A percentile compares a stretch with the other conserved stretches of the same genome.
These are phyloP conservation scores for Stegastes partitus DNA, from an alignment of 2,113 vertebrate species.

Conservation along the genomic window DNA sequence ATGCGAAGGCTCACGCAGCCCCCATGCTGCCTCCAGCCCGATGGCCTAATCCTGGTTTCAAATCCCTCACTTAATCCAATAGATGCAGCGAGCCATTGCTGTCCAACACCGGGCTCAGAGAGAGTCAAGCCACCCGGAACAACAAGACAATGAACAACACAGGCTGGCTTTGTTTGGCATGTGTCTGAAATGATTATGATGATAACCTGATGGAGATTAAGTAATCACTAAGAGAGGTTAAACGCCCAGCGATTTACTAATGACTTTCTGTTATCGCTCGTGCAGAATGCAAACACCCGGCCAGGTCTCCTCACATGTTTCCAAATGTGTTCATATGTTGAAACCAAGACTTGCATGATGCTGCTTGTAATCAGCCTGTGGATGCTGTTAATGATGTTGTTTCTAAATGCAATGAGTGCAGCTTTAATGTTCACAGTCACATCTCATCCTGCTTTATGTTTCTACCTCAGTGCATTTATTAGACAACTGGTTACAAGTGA, in stretches of 20 bases:
- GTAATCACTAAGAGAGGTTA: constrained; percentile 11
- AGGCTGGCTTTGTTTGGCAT: constrained; percentile 49
- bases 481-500: too few relatives aligned
- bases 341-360: not conserved
- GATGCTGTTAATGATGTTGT: constrained; percentile 1
- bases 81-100: constrained; percentile 88
- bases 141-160: constrained; percentile 64
- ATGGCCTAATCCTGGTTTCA: constrained; percentile 88
- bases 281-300: not conserved
- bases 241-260: constrained; percentile 1
- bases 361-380: not conserved
- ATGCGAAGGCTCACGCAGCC: constrained; percentile 62
- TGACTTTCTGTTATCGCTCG: not conserved
- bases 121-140: constrained; percentile 70
- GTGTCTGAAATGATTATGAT: constrained; percentile 42
- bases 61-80: constrained; percentile 94
- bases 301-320: not conserved
- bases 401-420: not conserved
- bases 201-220: constrained; percentile 32
- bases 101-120: constrained; percentile 80
- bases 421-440: too few relatives aligned
- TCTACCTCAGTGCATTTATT: too few relatives aligned
- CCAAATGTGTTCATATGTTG: not conserved
- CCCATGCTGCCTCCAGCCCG: constrained; percentile 81
- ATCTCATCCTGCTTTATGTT: too few relatives aligned